These are phyloP conservation scores for Melanaphis sacchari DNA, from an alignment of 1,140 invertebrate genomes.

Conservation along the genomic window DNA sequence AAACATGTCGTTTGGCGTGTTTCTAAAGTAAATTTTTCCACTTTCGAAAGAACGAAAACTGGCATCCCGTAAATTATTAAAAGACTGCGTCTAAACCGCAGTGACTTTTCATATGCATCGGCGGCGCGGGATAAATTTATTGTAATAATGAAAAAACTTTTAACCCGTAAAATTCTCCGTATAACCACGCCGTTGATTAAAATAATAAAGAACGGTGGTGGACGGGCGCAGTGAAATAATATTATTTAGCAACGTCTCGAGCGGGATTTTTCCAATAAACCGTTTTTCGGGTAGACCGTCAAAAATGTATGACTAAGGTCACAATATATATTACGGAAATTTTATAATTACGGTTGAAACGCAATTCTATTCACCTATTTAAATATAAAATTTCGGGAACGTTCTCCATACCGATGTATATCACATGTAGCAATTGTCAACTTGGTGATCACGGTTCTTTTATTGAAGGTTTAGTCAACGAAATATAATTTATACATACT, in stretches of 20 bases:
- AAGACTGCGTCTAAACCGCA: neutral
- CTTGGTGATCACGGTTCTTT: too few relatives aligned
- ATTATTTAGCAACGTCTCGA: neutral
- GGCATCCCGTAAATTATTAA: neutral
- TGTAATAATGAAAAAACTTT: slow-evolving; percentile 51
- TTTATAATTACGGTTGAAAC: too few relatives aligned
- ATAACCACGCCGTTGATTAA: neutral
- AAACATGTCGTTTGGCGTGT: neutral
- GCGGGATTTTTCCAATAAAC: neutral
- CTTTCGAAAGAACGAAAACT: slow-evolving; percentile 11
- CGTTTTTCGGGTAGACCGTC: neutral
- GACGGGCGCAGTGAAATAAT: neutral
- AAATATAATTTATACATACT: too few relatives aligned
- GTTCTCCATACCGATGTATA: too few relatives aligned
- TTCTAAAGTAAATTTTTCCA: neutral
- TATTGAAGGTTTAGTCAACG: too few relatives aligned
- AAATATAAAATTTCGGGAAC: too few relatives aligned
- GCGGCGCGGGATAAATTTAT: neutral
- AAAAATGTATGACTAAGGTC: neutral
- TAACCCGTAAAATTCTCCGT: neutral
- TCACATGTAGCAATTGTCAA: too few relatives aligned
- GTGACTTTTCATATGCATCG: slow-evolving; percentile 7
- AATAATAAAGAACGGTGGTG: neutral
- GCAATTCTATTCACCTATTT: too few relatives aligned
- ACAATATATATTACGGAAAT: too few relatives aligned